Percentiles rank a stretch among this genome's conserved stretches.
These are phyloP conservation scores for Gymnocypris eckloni DNA, from an alignment of 2,797 vertebrate genomes.

Conservation along the genomic window DNA sequence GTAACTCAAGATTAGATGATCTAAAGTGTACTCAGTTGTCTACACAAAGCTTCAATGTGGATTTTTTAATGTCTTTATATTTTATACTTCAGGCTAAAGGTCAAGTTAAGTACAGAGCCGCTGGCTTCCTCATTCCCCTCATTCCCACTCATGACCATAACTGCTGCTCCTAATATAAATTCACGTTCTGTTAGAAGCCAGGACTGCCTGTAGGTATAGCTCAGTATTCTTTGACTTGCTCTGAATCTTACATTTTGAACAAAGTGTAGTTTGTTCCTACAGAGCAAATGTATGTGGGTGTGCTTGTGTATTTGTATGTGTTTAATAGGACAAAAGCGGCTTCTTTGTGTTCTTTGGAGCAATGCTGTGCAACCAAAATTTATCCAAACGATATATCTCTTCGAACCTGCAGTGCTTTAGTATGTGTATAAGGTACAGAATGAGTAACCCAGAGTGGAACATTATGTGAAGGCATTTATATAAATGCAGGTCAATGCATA, in stretches of 20 bases:
- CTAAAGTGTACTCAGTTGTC: not conserved
- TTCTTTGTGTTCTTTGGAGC: not conserved
- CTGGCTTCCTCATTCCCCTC: slow-evolving; percentile 7
- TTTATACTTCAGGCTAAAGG: slow-evolving; percentile 14
- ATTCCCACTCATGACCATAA: slow-evolving; percentile 12
- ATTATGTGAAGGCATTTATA: not conserved
- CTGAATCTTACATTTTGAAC: not conserved
- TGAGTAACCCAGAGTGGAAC: not conserved
- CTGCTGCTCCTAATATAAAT: slow-evolving; percentile 5
- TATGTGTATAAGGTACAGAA: not conserved
- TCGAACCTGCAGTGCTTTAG: not conserved
- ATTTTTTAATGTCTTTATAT: slow-evolving; percentile 6
- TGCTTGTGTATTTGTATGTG: not conserved
- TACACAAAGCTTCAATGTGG: not conserved
- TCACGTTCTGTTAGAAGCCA: slow-evolving; percentile 8
- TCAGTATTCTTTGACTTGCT: not conserved
- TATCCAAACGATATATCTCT: not conserved
- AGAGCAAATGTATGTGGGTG: not conserved
- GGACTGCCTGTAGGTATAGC: slow-evolving; percentile 11
- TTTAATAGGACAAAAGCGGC: not conserved
- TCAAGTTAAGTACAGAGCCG: not conserved
- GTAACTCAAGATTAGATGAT: not conserved
- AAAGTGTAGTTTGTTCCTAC: slow-evolving; percentile 5
- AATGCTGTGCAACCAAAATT: not conserved
- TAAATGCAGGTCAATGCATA: slow-evolving; percentile 35